These are phyloP conservation scores for Camponotus pennsylvanicus DNA, from an alignment of 1,140 invertebrate species.

Conservation along the genomic window DNA sequence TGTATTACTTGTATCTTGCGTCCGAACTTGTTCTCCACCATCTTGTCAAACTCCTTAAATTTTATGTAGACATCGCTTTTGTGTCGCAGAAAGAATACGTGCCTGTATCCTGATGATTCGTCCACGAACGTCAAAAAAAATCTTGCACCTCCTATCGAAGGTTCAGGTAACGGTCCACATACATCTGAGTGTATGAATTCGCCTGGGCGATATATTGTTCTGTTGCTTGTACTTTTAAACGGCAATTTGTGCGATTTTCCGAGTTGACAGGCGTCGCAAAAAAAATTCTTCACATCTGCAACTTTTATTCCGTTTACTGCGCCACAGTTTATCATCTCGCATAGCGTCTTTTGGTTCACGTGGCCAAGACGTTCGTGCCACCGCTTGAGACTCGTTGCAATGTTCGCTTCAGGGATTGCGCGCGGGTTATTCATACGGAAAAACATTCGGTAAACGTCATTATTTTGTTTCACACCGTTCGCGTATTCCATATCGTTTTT, in stretches of 20 bases:
- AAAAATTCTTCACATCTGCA: neutral
- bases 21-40: neutral
- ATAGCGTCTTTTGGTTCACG: conserved; percentile 8
- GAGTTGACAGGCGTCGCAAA: neutral
- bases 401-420: neutral
- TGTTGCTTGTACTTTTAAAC: conserved; percentile 5
- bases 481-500: no score
- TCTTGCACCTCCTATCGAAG: conserved; percentile 65
- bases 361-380: conserved; percentile 47
- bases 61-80: conserved; percentile 10
- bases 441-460: neutral
- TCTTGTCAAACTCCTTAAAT: neutral
- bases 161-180: conserved; percentile 31
- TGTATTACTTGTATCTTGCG: neutral
- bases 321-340: neutral
- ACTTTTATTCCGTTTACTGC: neutral
- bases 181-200: neutral
- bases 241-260: conserved; percentile 32
- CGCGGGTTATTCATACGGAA: neutral
- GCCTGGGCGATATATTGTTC: neutral
- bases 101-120: conserved; percentile 32
- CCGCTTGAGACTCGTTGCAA: neutral
- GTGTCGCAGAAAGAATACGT: conserved; percentile 7
- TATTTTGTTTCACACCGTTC: no score
- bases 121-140: conserved; percentile 72